These are phyloP conservation scores for Aldabrachelys gigantea DNA, from an alignment of 2,113 vertebrate species.

Conservation along the genomic window DNA sequence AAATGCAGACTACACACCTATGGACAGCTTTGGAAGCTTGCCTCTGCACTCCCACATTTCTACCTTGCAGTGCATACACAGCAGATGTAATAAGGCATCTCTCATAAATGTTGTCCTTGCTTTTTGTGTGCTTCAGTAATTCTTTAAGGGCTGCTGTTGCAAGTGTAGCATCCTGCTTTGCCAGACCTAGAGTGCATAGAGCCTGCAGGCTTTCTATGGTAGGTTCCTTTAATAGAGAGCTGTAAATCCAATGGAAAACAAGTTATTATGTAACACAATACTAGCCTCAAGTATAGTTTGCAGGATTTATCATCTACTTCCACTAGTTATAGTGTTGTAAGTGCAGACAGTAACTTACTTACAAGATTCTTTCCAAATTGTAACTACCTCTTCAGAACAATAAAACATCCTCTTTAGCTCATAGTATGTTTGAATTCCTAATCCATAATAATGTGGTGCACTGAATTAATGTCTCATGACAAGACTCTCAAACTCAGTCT, in stretches of 20 bases:
- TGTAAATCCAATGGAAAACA: constrained; percentile 60
- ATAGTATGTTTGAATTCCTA: background rate
- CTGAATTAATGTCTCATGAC: background rate
- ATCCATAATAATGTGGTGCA: background rate
- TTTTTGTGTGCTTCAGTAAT: constrained; percentile 84
- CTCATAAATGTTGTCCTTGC: constrained; percentile 76
- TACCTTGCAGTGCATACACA: constrained; percentile 88
- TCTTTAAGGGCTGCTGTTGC: constrained; percentile 92
- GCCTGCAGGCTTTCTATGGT: constrained; percentile 88
- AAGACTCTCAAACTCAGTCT: background rate
- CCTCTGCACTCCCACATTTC: constrained; percentile 82
- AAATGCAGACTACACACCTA: constrained; percentile 78
- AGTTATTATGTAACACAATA: background rate
- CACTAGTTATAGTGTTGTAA: background rate
- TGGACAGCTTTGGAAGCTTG: constrained; percentile 90
- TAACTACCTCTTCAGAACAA: background rate
- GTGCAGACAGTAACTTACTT: background rate
- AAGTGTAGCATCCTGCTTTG: constrained; percentile 86
- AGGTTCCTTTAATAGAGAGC: constrained; percentile 92
- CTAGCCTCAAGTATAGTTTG: background rate
- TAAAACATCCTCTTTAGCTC: background rate
- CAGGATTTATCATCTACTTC: background rate
- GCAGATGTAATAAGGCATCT: constrained; percentile 88
- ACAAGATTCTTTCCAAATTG: background rate
- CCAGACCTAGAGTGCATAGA: constrained; percentile 91